Percentiles rank a stretch among this genome's conserved stretches.
Conservation (phyloP, 1,140 invertebrate genomes). For the Drosophila ficusphila region DNA sequence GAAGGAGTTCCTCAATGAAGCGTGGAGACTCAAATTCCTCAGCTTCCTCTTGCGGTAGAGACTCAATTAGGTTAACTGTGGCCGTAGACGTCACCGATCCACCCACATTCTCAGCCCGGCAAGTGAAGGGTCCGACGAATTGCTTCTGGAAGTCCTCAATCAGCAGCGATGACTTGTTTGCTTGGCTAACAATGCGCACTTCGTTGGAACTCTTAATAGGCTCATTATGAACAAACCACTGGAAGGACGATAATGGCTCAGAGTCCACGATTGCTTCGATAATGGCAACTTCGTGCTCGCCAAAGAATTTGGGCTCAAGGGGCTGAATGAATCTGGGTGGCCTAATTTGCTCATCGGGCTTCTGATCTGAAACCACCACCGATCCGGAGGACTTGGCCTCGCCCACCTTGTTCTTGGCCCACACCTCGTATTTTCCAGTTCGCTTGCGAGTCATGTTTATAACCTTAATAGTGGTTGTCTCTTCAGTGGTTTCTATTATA, state of each 20-base stretch:
- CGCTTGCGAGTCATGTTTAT: constrained; percentile 89
- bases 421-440: constrained; percentile 93
- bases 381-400: constrained; percentile 92
- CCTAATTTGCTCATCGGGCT: constrained; percentile 87
- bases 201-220: constrained; percentile 87
- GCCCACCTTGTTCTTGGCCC: constrained; percentile 89
- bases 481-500: constrained; percentile 87
- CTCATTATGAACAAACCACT: constrained; percentile 92
- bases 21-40: constrained; percentile 89
- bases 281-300: constrained; percentile 90
- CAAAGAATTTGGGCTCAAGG: constrained; percentile 89
- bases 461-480: constrained; percentile 89
- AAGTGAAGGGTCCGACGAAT: constrained; percentile 92
- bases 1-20: constrained; percentile 88
- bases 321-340: constrained; percentile 91
- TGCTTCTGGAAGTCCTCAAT: constrained; percentile 91
- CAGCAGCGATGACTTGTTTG: constrained; percentile 92
- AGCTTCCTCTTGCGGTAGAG: constrained; percentile 86
- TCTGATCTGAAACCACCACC: constrained; percentile 87
- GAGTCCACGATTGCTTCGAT: constrained; percentile 91
- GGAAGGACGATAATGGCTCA: constrained; percentile 92
- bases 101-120: constrained; percentile 93
- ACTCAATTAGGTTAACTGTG: constrained; percentile 88
- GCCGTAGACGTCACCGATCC: constrained; percentile 94
- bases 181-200: constrained; percentile 89